Percentiles rank a stretch among this genome's conserved stretches.
Conservation (phyloP, 2,888 invertebrate species). For the Mythimna impura region DNA sequence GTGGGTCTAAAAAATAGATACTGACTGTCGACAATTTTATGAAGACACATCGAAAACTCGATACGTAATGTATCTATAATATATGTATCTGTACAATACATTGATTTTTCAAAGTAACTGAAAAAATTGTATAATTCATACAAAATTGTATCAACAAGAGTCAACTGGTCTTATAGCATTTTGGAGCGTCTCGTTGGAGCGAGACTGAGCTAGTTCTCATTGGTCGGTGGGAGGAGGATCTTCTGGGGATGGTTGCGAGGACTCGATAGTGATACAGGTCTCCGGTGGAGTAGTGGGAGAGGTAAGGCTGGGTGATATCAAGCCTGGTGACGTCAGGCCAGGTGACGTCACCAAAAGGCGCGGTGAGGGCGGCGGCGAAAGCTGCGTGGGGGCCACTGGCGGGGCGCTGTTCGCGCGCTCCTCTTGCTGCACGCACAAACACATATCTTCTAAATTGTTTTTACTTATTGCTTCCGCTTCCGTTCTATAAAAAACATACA, state of each 20-base stretch:
- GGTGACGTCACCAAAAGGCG: constrained; percentile 61
- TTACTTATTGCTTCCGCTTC: constrained; percentile 74
- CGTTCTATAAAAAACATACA: constrained; percentile 56
- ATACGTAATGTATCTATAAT: constrained; percentile 64
- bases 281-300: constrained; percentile 63
- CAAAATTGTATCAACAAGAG: constrained; percentile 76
- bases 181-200: constrained; percentile 37
- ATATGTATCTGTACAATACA: constrained; percentile 58
- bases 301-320: constrained; percentile 50
- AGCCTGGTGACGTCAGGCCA: constrained; percentile 50
- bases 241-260: constrained; percentile 52
- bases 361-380: constrained; percentile 59
- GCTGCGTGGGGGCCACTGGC: constrained; percentile 60
- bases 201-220: constrained; percentile 68
- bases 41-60: constrained; percentile 81
- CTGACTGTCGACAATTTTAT: constrained; percentile 75
- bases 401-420: constrained; percentile 80
- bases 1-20: constrained; percentile 81
- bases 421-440: constrained; percentile 74
- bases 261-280: constrained; percentile 79
- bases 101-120: constrained; percentile 63
- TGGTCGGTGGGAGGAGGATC: constrained; percentile 61
- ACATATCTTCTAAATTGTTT: constrained; percentile 77
- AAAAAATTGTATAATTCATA: constrained; percentile 80
- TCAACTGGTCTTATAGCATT: constrained; percentile 32